phyloP scores from a whole-genome alignment of 2,888 invertebrate genomes.

The Morpho achilles region DNA sequence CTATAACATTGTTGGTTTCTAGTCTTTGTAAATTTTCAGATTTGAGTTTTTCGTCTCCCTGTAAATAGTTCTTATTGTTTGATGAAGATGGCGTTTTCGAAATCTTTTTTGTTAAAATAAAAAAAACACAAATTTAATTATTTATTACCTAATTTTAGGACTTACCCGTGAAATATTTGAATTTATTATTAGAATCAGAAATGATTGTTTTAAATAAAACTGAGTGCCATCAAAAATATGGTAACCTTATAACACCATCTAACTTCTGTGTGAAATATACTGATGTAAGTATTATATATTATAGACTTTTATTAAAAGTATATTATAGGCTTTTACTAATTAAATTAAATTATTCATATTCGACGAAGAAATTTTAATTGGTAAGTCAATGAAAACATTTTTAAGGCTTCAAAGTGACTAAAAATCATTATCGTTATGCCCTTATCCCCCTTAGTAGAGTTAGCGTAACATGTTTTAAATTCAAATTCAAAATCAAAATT shows the following conservation, averaged over 20 bases:
- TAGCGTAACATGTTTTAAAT: too few relatives aligned
- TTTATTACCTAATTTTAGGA: conserved; percentile 36
- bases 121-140: too few relatives aligned
- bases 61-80: too few relatives aligned
- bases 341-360: background rate
- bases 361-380: too few relatives aligned
- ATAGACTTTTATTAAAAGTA: background rate
- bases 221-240: conserved; percentile 38
- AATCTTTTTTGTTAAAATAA: too few relatives aligned
- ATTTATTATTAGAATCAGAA: conserved; percentile 41
- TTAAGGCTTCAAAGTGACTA: too few relatives aligned
- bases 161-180: conserved; percentile 33
- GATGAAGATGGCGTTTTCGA: conserved; percentile 4
- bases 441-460: too few relatives aligned
- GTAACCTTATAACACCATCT: conserved; percentile 39
- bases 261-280: conserved; percentile 53
- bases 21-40: background rate
- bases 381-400: too few relatives aligned
- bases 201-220: conserved; percentile 40
- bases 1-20: conserved; percentile 4
- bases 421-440: too few relatives aligned
- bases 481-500: too few relatives aligned
- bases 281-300: conserved; percentile 34
- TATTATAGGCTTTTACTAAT: background rate
- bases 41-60: too few relatives aligned